Evolutionary conservation across 2,113 vertebrate species (phyloP).

Genomic region (Hemichromis elongatus): DNA sequence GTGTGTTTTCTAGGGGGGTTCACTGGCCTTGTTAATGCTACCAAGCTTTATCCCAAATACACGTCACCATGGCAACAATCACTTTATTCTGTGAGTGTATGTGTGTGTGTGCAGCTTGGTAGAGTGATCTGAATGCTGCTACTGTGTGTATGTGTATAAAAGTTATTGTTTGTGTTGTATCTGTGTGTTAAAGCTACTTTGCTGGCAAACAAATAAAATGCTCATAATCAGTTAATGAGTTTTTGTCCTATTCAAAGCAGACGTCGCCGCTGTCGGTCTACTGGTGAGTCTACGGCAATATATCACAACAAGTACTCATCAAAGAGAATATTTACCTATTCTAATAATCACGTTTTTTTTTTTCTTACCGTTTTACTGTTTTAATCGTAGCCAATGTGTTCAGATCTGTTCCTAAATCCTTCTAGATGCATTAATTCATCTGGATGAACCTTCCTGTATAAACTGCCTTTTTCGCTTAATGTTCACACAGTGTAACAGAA

Average conservation of each 20-base stretch:
- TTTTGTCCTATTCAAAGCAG: neutral
- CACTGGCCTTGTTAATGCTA: constrained; percentile 17
- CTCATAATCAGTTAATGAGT: neutral
- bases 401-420: neutral
- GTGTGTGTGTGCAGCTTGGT: neutral
- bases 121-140: neutral
- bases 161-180: neutral
- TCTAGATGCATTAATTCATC: neutral
- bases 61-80: constrained; percentile 37
- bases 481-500: neutral
- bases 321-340: neutral
- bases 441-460: neutral
- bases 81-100: neutral
- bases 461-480: neutral
- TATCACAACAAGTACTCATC: neutral
- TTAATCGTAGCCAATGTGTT: neutral
- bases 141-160: neutral
- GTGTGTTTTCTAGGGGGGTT: neutral
- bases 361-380: neutral
- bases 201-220: neutral
- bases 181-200: neutral
- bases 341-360: neutral
- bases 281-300: neutral
- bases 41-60: constrained; percentile 23
- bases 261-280: neutral